Conservation (phyloP, 2,797 vertebrate genomes). For the Pseudopleuronectes americanus region DNA sequence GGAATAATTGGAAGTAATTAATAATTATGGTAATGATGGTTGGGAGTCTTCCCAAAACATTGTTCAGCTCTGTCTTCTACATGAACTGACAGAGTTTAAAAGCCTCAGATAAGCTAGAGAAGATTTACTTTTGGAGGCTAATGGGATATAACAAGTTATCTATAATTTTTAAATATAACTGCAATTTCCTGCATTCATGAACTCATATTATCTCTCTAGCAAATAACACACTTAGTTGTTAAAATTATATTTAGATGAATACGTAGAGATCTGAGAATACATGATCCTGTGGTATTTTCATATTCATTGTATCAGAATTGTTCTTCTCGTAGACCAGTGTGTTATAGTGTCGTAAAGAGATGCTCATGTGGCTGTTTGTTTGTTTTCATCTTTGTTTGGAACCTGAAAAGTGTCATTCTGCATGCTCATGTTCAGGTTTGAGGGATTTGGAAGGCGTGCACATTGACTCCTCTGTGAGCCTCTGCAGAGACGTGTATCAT, state of each 20-base stretch:
- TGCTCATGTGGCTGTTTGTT: not conserved
- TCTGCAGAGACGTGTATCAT: not conserved
- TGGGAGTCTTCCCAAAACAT: conserved; percentile 4
- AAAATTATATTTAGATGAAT: not conserved
- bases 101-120: not conserved
- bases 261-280: not conserved
- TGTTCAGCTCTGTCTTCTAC: not conserved
- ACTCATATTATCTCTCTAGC: not conserved
- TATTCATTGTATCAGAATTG: not conserved
- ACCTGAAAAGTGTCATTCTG: not conserved
- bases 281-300: not conserved
- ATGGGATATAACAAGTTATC: not conserved
- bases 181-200: not conserved
- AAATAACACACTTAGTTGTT: not conserved
- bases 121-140: not conserved
- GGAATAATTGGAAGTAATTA: conserved; percentile 37
- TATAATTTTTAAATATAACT: not conserved
- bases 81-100: not conserved
- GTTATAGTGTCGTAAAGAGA: not conserved
- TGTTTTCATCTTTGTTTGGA: not conserved
- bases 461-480: not conserved
- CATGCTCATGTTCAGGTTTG: not conserved
- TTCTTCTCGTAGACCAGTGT: too few relatives aligned
- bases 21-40: conserved; percentile 32
- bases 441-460: not conserved